A percentile compares a stretch with the other conserved stretches of the same genome.
Evolutionary conservation across 2,113 vertebrate genomes (phyloP).

Genomic region (Nibea coibor): DNA sequence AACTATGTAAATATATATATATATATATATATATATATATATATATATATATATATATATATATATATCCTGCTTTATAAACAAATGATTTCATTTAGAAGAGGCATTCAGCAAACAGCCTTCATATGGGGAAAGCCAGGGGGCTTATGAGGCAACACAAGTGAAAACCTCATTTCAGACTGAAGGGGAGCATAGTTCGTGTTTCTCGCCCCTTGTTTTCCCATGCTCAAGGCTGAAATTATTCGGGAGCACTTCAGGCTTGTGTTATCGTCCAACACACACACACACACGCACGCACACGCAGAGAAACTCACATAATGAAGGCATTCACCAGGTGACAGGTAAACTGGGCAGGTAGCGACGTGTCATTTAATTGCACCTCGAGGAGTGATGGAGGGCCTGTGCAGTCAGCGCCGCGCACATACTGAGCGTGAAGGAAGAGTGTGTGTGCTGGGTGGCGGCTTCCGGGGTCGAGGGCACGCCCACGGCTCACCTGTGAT

Average conservation of each 20-base stretch:
- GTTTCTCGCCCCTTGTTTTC: not conserved
- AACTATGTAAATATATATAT: too few relatives aligned
- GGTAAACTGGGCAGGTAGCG: slow-evolving; percentile 50
- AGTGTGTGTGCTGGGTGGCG: slow-evolving; percentile 14
- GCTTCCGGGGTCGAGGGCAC: slow-evolving; percentile 8
- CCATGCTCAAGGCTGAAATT: not conserved
- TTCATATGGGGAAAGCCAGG: not conserved
- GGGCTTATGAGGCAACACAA: not conserved
- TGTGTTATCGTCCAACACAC: slow-evolving; percentile 9
- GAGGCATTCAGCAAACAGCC: not conserved
- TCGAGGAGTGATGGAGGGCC: slow-evolving; percentile 51
- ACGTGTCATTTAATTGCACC: slow-evolving; percentile 62
- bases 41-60: too few relatives aligned
- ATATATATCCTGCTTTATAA: slow-evolving; percentile 19
- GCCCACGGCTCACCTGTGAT: slow-evolving; percentile 60
- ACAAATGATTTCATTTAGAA: slow-evolving; percentile 18
- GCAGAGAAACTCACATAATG: slow-evolving; percentile 44
- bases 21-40: too few relatives aligned
- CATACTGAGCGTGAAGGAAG: not conserved
- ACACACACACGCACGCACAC: not conserved
- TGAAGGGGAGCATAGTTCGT: not conserved
- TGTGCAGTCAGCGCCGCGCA: not conserved
- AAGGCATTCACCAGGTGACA: slow-evolving; percentile 66
- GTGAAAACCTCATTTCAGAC: not conserved
- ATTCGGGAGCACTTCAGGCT: not conserved